Conservation (phyloP, 2,797 vertebrate species). For the Kryptolebias ocellatus region DNA sequence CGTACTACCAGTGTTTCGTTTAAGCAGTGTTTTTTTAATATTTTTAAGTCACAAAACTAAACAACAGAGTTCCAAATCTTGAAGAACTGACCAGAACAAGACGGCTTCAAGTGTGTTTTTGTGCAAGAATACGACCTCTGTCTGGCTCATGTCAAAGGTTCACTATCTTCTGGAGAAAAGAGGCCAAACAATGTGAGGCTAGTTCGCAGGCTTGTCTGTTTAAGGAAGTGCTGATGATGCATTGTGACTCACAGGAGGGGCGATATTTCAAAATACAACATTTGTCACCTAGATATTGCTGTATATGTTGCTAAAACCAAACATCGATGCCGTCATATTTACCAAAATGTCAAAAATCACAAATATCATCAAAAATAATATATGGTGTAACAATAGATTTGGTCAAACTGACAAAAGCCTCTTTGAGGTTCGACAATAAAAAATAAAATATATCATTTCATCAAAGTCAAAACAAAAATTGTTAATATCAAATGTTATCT, state of each 20-base stretch:
- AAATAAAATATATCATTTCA: slow-evolving; percentile 67
- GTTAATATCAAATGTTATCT: slow-evolving; percentile 75
- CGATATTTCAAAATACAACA: slow-evolving; percentile 44
- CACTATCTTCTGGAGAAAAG: slow-evolving; percentile 61
- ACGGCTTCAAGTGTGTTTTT: slow-evolving; percentile 53
- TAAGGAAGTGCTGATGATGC: slow-evolving; percentile 60
- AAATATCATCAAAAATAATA: slow-evolving; percentile 51
- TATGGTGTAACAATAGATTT: slow-evolving; percentile 47
- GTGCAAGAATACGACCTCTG: slow-evolving; percentile 53
- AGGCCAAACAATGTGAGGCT: slow-evolving; percentile 56
- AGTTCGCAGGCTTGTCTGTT: slow-evolving; percentile 62
- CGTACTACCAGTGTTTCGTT: slow-evolving; percentile 36
- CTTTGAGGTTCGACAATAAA: slow-evolving; percentile 66
- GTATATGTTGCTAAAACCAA: slow-evolving; percentile 33
- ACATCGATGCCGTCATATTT: slow-evolving; percentile 19
- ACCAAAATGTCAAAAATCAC: slow-evolving; percentile 43
- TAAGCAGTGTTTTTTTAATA: slow-evolving; percentile 1
- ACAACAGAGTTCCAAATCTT: slow-evolving; percentile 38
- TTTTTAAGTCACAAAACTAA: slow-evolving; percentile 30
- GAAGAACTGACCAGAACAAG: slow-evolving; percentile 58
- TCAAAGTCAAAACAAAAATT: slow-evolving; percentile 60
- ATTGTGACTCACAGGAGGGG: slow-evolving; percentile 49
- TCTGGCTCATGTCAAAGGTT: slow-evolving; percentile 60
- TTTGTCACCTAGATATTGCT: slow-evolving; percentile 33
- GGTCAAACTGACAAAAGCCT: slow-evolving; percentile 66